Percentiles rank a stretch among this genome's conserved stretches.
Conservation (phyloP, 2,888 invertebrate genomes). For the Anorthoa munda region DNA sequence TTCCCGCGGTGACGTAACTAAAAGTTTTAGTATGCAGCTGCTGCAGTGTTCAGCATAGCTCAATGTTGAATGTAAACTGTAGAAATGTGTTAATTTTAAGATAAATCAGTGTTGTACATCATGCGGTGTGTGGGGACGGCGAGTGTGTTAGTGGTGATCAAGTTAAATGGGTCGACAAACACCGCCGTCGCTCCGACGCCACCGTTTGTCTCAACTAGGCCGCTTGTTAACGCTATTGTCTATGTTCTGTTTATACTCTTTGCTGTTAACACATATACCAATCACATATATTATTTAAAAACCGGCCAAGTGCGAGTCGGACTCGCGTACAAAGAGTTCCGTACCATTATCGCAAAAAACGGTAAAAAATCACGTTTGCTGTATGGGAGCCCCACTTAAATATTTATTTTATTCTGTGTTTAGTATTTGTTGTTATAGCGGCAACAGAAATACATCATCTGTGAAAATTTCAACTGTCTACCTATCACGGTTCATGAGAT, state of each 20-base stretch:
- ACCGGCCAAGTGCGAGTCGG: too few relatives aligned
- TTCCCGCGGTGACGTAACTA: constrained; percentile 37
- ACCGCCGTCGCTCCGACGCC: constrained; percentile 80
- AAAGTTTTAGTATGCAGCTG: constrained; percentile 36
- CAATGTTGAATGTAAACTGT: constrained; percentile 34
- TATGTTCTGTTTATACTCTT: constrained; percentile 79
- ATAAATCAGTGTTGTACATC: constrained; percentile 45
- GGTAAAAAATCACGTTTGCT: too few relatives aligned
- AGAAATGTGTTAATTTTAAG: constrained; percentile 40
- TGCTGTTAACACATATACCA: constrained; percentile 55
- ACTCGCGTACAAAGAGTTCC: too few relatives aligned
- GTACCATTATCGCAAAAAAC: too few relatives aligned
- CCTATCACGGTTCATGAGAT: too few relatives aligned
- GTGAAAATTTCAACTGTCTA: too few relatives aligned
- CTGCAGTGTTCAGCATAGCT: constrained; percentile 13
- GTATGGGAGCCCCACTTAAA: too few relatives aligned
- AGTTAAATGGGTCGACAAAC: constrained; percentile 84
- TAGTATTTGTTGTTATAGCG: too few relatives aligned
- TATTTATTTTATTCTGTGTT: too few relatives aligned
- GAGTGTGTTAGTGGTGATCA: constrained; percentile 73
- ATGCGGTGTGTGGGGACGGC: constrained; percentile 49
- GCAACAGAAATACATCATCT: too few relatives aligned
- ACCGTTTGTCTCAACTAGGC: constrained; percentile 86
- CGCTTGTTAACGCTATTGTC: constrained; percentile 87
- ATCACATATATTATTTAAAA: background rate